Evolutionary conservation across 1,140 invertebrate genomes (phyloP).

Genomic region (Lineus longissimus): DNA sequence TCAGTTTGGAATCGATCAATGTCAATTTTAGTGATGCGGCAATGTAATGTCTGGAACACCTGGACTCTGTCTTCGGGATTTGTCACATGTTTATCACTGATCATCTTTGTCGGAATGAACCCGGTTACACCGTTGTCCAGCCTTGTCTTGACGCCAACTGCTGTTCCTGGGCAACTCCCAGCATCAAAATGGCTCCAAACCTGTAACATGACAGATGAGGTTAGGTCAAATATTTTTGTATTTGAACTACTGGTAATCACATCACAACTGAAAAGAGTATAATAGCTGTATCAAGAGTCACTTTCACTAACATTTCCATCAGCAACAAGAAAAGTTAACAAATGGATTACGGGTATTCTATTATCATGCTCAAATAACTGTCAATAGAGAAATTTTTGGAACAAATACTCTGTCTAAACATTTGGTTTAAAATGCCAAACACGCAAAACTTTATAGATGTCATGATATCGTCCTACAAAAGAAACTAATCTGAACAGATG

Average conservation of each 20-base stretch:
- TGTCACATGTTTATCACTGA: slow-evolving; percentile 89
- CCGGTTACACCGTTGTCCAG: slow-evolving; percentile 93
- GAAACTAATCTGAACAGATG: not conserved
- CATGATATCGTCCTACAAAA: not conserved
- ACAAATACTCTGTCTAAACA: too few species aligned
- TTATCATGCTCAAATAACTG: too few species aligned
- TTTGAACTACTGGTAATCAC: too few species aligned
- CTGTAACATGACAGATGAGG: slow-evolving; percentile 34
- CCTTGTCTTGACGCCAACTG: slow-evolving; percentile 81
- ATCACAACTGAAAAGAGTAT: slow-evolving; percentile 9
- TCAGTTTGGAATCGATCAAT: slow-evolving; percentile 91
- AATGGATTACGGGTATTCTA: too few species aligned
- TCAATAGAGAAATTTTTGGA: too few species aligned
- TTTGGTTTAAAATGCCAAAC: not conserved
- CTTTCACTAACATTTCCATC: too few species aligned
- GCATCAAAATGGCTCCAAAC: slow-evolving; percentile 98
- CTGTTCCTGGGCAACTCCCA: slow-evolving; percentile 89
- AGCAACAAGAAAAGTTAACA: too few species aligned
- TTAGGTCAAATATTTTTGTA: too few species aligned
- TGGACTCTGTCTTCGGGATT: slow-evolving; percentile 90
- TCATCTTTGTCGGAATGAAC: slow-evolving; percentile 91
- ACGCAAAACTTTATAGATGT: not conserved
- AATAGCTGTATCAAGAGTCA: too few species aligned
- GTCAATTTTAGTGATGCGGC: slow-evolving; percentile 92
- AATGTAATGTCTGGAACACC: slow-evolving; percentile 77